phyloP scores from a whole-genome alignment of 2,888 invertebrate species.

The Drosophila mimica region DNA sequence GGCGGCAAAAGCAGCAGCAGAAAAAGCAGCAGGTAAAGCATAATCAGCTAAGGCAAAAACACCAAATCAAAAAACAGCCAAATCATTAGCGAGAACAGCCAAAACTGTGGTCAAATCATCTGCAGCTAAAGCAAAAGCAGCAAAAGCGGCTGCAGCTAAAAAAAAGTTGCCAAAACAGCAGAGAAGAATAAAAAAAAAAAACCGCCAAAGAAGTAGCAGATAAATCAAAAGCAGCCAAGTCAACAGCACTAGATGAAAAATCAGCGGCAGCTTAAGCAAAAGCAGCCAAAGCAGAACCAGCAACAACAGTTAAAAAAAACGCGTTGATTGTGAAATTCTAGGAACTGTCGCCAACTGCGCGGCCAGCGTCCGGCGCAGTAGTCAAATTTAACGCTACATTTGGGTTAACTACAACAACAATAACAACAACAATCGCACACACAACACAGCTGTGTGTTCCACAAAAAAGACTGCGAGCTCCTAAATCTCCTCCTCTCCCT shows the following conservation, averaged over 20 bases:
- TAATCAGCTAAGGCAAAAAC: constrained; percentile 39
- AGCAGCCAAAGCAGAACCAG: constrained; percentile 22
- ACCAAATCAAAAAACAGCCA: constrained; percentile 38
- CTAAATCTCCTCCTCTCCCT: not conserved
- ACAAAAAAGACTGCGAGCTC: constrained; percentile 20
- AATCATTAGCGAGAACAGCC: constrained; percentile 22
- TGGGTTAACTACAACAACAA: constrained; percentile 29
- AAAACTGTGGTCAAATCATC: constrained; percentile 14
- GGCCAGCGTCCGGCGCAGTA: constrained; percentile 36
- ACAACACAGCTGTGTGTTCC: constrained; percentile 45
- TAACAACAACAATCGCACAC: constrained; percentile 9
- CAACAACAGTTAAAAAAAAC: constrained; percentile 45
- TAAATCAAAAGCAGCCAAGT: constrained; percentile 13
- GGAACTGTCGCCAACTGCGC: constrained; percentile 40
- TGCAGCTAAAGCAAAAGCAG: constrained; percentile 21
- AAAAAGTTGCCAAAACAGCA: constrained; percentile 16
- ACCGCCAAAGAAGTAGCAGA: constrained; percentile 11
- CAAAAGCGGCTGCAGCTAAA: constrained; percentile 6
- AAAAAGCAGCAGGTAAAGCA: constrained; percentile 11
- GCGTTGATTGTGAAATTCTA: constrained; percentile 75
- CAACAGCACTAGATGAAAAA: constrained; percentile 5
- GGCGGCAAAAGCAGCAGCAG: not conserved
- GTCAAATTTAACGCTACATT: constrained; percentile 61
- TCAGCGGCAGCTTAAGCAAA: constrained; percentile 18
- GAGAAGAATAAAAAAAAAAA: not conserved